A percentile compares a stretch with the other conserved stretches of the same genome.
These are phyloP conservation scores for Urocolius indicus DNA, from an alignment of 2,113 vertebrate genomes.

Conservation along the genomic window DNA sequence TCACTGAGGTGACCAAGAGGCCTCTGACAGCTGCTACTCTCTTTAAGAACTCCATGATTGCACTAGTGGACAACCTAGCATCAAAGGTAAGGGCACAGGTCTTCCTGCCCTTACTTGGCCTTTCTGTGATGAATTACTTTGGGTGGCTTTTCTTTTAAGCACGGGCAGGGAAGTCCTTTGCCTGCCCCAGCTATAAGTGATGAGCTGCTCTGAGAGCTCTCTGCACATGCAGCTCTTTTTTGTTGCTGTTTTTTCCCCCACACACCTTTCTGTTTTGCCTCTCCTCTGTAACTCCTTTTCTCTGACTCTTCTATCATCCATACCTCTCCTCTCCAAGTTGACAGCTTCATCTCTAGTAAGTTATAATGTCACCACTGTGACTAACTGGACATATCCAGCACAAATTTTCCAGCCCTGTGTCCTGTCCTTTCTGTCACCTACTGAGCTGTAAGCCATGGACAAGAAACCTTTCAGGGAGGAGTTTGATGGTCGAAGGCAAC, in stretches of 20 bases:
- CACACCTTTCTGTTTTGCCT: no score
- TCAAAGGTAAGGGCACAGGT: constrained; percentile 84
- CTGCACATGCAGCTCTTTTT: background rate
- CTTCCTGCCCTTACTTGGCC: background rate
- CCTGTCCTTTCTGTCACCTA: background rate
- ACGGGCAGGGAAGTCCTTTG: constrained; percentile 6
- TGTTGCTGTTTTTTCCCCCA: background rate
- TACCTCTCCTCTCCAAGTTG: background rate
- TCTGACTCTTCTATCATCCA: background rate
- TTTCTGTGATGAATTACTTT: background rate
- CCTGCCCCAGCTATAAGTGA: constrained; percentile 44
- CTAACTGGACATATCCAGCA: background rate
- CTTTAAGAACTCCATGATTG: constrained; percentile 98
- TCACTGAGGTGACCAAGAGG: constrained; percentile 96
- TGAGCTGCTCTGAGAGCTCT: background rate
- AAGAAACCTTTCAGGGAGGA: background rate
- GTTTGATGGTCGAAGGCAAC: background rate
- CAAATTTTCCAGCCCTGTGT: background rate
- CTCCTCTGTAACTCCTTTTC: constrained; percentile 16
- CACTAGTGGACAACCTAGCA: constrained; percentile 93
- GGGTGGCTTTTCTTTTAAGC: background rate
- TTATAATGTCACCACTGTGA: background rate
- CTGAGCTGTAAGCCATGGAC: background rate
- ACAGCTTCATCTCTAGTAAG: constrained; percentile 31
- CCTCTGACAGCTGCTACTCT: constrained; percentile 93